Percentiles rank a stretch among this genome's conserved stretches.
Conservation (phyloP, 2,888 invertebrate species). For the Omphaloscelis lunosa region DNA sequence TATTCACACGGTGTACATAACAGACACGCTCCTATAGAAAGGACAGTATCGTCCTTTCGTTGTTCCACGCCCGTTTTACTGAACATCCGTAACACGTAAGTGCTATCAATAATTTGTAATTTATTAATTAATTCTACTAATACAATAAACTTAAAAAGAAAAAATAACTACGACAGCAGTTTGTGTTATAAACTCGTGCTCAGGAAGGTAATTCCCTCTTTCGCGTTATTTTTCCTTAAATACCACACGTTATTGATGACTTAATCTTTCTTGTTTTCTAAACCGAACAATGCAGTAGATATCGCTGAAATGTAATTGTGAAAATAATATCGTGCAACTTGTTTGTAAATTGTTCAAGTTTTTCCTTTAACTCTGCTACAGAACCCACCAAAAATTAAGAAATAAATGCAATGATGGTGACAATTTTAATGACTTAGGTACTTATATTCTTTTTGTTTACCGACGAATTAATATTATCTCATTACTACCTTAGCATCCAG, state of each 20-base stretch:
- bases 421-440: constrained; percentile 9
- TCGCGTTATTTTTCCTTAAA: not conserved
- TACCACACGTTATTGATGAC: not conserved
- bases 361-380: not conserved
- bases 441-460: not conserved
- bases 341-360: not conserved
- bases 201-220: constrained; percentile 13
- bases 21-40: constrained; percentile 77
- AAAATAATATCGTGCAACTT: constrained; percentile 29
- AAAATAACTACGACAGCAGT: not conserved
- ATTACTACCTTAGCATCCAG: not conserved
- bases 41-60: constrained; percentile 76
- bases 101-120: constrained; percentile 58
- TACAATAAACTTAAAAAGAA: not conserved
- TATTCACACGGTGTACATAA: constrained; percentile 82
- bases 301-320: constrained; percentile 29
- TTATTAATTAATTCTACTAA: constrained; percentile 32
- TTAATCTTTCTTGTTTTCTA: constrained; percentile 35
- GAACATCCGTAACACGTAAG: constrained; percentile 73
- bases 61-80: constrained; percentile 69
- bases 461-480: constrained; percentile 10
- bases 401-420: not conserved
- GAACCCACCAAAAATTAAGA: not conserved
- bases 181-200: not conserved
- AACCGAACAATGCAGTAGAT: constrained; percentile 28